Evolutionary conservation across 2,797 vertebrate genomes (phyloP), one percentile per base, ranked within the genome.

Genomic region (Tympanoctomys barrerae): DNA sequence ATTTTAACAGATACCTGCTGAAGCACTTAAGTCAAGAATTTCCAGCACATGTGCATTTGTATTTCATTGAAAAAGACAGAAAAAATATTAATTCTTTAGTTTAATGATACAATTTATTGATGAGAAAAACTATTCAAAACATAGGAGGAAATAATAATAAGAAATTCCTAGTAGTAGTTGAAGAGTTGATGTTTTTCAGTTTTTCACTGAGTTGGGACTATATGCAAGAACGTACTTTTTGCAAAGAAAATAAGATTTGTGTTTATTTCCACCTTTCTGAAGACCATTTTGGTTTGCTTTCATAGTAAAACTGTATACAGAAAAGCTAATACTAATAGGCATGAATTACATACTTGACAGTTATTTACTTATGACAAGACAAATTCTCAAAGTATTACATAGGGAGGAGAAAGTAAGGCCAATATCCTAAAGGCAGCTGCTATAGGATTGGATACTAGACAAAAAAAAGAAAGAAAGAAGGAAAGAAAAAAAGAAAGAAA

Each of bases 31-130:
- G 4, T 78, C 13, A 89, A 66, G 33, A 77, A 96, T 14, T 33
- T 71, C 24, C 16, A 80, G 61, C 2, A 87, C 36, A 79, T 31
- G 83, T 90, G 84, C 54, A 90, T 46, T 89, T 95, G 36, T 21
- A 86, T 91, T 88, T 90, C 7, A 80, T 31, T 92, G n/a, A 79
- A 79, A 96, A 94, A 49, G 19, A 66, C 26, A 12, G 64, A 80
- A 89, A 85, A 86, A 24, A 36, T 73, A 91, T 64, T 33, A 71
- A 66, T 64, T 88, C 39, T 87, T 81, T 82, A 78, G 5, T 82
- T 88, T 80, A 82, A 95, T 87, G 61, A 87, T 31, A 2, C 2
- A 66, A 81, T 90, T 66, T 93, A 24, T 84, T 84, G 82, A n/a
- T 77, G 70, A 75, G n/a, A 36, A 83, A 73, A 84, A 90, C 68